Percentiles rank a stretch among this genome's conserved stretches.
These are phyloP conservation scores for Fringilla coelebs DNA, from an alignment of 2,797 vertebrate species.

Conservation along the genomic window DNA sequence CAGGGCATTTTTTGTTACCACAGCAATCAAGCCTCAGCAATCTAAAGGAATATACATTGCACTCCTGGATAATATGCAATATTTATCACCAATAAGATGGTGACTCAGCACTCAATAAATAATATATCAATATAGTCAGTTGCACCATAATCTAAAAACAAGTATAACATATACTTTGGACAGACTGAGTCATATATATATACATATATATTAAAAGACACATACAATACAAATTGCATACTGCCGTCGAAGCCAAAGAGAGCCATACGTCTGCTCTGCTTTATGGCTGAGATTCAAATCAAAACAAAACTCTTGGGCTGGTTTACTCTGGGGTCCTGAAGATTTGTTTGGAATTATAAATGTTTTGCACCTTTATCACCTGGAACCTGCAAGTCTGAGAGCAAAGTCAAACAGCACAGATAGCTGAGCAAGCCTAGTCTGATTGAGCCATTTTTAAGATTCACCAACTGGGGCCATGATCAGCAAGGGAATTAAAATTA, in stretches of 20 bases:
- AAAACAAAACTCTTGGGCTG: constrained; percentile 47
- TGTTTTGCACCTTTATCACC: constrained; percentile 33
- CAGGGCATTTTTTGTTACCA: constrained; percentile 54
- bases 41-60: constrained; percentile 83
- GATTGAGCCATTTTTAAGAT: constrained; percentile 55
- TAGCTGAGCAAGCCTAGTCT: constrained; percentile 71
- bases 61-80: constrained; percentile 78
- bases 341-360: neutral
- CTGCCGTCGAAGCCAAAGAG: constrained; percentile 68
- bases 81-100: constrained; percentile 73
- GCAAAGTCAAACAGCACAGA: constrained; percentile 43
- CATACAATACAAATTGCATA: constrained; percentile 75
- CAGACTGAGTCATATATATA: constrained; percentile 79
- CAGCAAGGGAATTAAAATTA: constrained; percentile 34
- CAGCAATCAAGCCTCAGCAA: constrained; percentile 77
- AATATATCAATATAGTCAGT: constrained; percentile 80
- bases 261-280: constrained; percentile 56
- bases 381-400: constrained; percentile 31
- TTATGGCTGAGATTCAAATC: constrained; percentile 58
- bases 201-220: constrained; percentile 77
- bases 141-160: constrained; percentile 79
- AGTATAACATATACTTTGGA: constrained; percentile 80
- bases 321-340: constrained; percentile 54
- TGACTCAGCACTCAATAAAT: constrained; percentile 82
- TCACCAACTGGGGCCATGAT: constrained; percentile 28